These are phyloP conservation scores for Dryococelus australis DNA, from an alignment of 2,888 invertebrate genomes.

Conservation along the genomic window DNA sequence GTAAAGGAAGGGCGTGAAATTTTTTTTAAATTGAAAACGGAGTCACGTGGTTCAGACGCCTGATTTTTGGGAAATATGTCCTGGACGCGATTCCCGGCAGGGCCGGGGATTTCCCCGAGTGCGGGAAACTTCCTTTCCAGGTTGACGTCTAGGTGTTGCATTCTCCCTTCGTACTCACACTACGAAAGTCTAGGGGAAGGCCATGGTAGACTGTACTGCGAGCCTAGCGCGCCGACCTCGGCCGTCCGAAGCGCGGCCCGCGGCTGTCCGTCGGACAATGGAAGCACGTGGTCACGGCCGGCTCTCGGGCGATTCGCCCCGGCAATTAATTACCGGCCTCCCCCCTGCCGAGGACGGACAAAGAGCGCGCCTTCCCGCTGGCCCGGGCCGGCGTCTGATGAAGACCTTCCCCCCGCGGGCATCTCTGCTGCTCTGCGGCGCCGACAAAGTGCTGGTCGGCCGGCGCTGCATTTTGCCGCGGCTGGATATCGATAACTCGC, in stretches of 20 bases:
- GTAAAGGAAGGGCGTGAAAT: too few species aligned
- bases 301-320: conserved; percentile 16
- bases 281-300: conserved; percentile 2
- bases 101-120: too few species aligned
- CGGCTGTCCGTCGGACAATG: not conserved
- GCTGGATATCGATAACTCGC: not conserved
- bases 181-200: not conserved
- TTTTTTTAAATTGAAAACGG: too few species aligned
- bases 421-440: not conserved
- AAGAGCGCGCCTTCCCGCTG: not conserved
- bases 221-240: not conserved
- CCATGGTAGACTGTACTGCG: not conserved
- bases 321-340: not conserved
- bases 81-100: too few species aligned
- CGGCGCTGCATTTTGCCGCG: not conserved
- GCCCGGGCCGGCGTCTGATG: not conserved
- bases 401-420: not conserved
- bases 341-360: not conserved
- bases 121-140: too few species aligned
- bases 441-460: not conserved
- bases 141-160: too few species aligned
- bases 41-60: too few species aligned
- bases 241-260: not conserved
- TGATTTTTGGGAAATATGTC: too few species aligned
- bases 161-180: not conserved